These are phyloP conservation scores for Drosophila demipolita DNA, from an alignment of 2,888 invertebrate genomes.

Conservation along the genomic window DNA sequence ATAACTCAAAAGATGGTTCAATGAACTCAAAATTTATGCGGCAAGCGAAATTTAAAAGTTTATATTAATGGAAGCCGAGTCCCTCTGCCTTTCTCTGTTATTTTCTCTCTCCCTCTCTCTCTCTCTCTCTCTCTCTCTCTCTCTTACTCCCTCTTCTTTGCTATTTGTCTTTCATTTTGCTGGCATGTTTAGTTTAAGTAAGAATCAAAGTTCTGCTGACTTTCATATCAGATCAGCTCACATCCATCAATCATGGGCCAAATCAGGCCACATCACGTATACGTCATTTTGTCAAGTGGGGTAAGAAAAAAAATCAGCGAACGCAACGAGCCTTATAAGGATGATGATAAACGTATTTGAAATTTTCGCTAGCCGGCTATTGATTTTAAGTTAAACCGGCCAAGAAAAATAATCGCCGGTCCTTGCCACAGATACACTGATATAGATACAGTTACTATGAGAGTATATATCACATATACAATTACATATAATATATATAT, in stretches of 20 bases:
- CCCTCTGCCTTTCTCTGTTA: background rate
- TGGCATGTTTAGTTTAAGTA: slow-evolving; percentile 41
- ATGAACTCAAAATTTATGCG: slow-evolving; percentile 28
- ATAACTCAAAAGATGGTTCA: slow-evolving; percentile 24
- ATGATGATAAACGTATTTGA: slow-evolving; percentile 58
- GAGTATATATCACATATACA: background rate
- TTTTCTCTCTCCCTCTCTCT: no score
- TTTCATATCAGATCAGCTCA: slow-evolving; percentile 53
- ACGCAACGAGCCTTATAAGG: slow-evolving; percentile 32
- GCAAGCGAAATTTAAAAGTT: slow-evolving; percentile 18
- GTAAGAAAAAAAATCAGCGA: slow-evolving; percentile 16
- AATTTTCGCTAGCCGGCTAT: slow-evolving; percentile 61
- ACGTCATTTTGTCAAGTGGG: slow-evolving; percentile 51
- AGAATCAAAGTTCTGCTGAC: slow-evolving; percentile 66
- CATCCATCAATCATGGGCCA: slow-evolving; percentile 63
- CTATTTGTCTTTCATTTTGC: background rate
- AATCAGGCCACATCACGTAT: slow-evolving; percentile 62
- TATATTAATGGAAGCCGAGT: slow-evolving; percentile 14
- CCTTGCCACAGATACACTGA: slow-evolving; percentile 31
- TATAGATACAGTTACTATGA: slow-evolving; percentile 31
- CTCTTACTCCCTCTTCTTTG: background rate
- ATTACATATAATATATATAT: background rate
- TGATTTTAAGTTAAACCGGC: slow-evolving; percentile 62
- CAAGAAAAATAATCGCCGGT: slow-evolving; percentile 55
- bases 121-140: background rate